phyloP scores from a whole-genome alignment of 2,113 vertebrate species.

The Polypterus senegalus region DNA sequence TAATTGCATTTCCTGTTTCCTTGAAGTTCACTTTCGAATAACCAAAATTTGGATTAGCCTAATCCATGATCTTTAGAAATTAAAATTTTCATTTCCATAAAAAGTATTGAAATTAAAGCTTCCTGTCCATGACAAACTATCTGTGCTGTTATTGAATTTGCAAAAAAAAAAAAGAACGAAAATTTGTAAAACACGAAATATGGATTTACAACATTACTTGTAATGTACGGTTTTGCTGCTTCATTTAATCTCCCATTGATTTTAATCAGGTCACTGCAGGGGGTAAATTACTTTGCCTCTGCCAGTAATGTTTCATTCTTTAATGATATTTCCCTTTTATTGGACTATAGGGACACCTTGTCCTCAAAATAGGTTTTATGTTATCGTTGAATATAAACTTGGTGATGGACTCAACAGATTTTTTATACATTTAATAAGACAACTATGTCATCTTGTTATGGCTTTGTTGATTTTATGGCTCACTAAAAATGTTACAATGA shows the following conservation, averaged over 20 bases:
- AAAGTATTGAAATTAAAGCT: no score
- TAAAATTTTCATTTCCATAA: no score
- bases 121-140: no score
- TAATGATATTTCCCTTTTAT: background rate
- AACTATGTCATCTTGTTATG: slow-evolving; percentile 3
- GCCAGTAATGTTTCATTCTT: background rate
- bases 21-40: no score
- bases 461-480: slow-evolving; percentile 12
- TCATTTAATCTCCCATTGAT: slow-evolving; percentile 6
- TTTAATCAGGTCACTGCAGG: slow-evolving; percentile 1
- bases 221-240: slow-evolving; percentile 4
- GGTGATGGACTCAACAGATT: background rate
- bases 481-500: background rate
- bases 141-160: no score
- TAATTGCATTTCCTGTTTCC: no score
- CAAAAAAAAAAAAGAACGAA: no score
- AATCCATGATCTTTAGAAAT: no score
- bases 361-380: slow-evolving; percentile 5
- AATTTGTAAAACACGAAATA: background rate
- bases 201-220: slow-evolving; percentile 1
- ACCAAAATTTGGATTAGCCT: no score
- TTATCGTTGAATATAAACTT: background rate
- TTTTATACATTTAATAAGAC: background rate
- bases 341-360: background rate
- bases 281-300: background rate